Evolutionary conservation across 2,113 vertebrate genomes (phyloP), one percentile per base, ranked within the genome.

Genomic region (Strigops habroptila): DNA sequence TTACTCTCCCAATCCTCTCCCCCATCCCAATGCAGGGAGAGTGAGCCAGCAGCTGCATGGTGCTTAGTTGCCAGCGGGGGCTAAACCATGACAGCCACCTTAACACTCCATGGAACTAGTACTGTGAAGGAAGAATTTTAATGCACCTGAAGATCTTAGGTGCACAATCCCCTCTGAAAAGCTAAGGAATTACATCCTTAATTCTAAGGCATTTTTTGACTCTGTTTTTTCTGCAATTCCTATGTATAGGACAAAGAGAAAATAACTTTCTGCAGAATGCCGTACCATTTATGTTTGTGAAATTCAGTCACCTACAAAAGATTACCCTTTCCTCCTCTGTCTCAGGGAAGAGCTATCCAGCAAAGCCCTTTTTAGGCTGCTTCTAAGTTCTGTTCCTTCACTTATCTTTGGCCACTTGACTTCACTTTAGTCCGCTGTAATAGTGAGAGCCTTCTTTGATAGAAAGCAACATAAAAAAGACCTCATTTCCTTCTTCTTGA

Each of bases 401-500:
- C 69, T 91, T 93, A 52, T 44, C 76, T 90, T 60, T 43, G 53
- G 52, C 65, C 83, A 86, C 68, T 91, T 93, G 65, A 91, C 80
- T 90, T 83, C 76, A 71, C 41, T 95, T 88, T 86, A 82, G 69
- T 78, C 57, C 0, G 0, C 52, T 73, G 22, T 73, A 89, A 79
- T 94, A 94, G 65, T n/a, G 21, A 95, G 65, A 93, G 16, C 3
- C 10, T 82, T 88, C 62, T 94, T 82, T 92, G 70, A 94, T 55
- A 91, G 53, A 93, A 96, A 89, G 22, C 28, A 86, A 73, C 49
- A 76, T 55, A 39, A 97, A 91, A 93, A 84, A 41, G 3, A 41
- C 64, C 41, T 89, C 2, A 89, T 96, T 96, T 96, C 83, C 82
- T 73, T 87, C 86, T 91, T 76, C 74, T 87, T 94, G 83, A 95